Evolutionary conservation across 2,113 vertebrate species (phyloP).

Genomic region (Glaucidium brasilianum): DNA sequence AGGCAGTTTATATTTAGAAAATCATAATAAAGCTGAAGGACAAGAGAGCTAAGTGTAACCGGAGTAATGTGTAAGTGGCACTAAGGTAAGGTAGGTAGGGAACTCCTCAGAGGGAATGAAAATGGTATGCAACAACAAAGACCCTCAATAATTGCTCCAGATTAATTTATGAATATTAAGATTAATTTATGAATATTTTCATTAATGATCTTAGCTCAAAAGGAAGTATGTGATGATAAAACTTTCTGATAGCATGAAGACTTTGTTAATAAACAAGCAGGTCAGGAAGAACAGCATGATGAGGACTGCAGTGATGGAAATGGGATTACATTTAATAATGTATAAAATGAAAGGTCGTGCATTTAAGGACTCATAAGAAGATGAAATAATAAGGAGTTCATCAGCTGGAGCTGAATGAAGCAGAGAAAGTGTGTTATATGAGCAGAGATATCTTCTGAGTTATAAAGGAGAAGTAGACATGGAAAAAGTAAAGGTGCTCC

Average conservation of each 20-base stretch:
- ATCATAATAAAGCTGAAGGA: background rate
- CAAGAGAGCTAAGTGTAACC: background rate
- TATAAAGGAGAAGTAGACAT: accelerated
- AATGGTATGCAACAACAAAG: background rate
- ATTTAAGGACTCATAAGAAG: background rate
- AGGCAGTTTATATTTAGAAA: background rate
- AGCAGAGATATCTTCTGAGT: background rate
- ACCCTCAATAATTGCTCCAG: background rate
- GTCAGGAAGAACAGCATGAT: background rate
- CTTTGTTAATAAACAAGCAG: background rate
- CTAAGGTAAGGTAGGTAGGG: background rate
- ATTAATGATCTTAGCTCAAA: background rate
- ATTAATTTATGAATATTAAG: background rate
- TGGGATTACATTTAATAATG: background rate
- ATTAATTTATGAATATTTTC: background rate
- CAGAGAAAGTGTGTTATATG: background rate
- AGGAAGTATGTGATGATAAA: background rate
- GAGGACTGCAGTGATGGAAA: background rate
- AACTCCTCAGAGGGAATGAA: background rate
- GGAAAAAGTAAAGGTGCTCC: background rate
- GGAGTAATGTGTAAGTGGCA: background rate
- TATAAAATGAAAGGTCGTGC: background rate
- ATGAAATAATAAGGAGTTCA: background rate
- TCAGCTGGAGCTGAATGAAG: background rate
- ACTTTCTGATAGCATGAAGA: background rate